Conservation (phyloP, 2,113 vertebrate genomes). For the Bujurquina vittata region DNA sequence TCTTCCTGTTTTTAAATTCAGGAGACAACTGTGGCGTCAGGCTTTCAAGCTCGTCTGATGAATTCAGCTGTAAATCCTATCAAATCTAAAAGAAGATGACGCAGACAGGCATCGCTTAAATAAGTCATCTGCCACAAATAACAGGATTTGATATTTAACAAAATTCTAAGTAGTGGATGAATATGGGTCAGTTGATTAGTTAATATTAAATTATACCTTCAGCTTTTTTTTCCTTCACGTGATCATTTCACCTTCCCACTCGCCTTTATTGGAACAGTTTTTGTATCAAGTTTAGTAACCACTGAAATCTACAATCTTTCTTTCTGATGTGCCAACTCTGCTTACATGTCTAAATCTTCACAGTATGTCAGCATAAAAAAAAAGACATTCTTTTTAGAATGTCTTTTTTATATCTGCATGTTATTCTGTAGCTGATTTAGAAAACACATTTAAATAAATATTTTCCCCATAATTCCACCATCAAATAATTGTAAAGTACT, state of each 20-base stretch:
- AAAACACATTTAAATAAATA: background rate
- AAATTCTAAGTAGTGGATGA: background rate
- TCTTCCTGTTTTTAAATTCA: background rate
- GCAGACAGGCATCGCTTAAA: background rate
- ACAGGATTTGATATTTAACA: constrained; percentile 5
- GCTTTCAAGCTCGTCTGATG: background rate
- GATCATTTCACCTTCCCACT: background rate
- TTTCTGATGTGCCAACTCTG: background rate
- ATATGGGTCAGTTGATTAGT: background rate
- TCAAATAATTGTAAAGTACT: background rate
- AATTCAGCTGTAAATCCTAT: background rate
- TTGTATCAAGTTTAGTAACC: background rate
- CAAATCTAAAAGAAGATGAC: background rate
- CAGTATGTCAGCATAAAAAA: no score
- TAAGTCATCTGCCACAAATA: background rate
- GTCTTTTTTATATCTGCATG: no score
- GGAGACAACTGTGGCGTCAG: background rate
- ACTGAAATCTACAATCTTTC: background rate
- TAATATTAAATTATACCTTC: background rate
- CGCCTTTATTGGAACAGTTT: background rate
- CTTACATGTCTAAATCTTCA: background rate
- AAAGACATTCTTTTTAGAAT: no score
- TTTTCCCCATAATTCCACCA: background rate
- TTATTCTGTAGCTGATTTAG: background rate
- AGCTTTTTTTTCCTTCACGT: background rate